Base-by-base conservation (phyloP, 2,797 vertebrate species). In the Artibeus lituratus region DNA sequence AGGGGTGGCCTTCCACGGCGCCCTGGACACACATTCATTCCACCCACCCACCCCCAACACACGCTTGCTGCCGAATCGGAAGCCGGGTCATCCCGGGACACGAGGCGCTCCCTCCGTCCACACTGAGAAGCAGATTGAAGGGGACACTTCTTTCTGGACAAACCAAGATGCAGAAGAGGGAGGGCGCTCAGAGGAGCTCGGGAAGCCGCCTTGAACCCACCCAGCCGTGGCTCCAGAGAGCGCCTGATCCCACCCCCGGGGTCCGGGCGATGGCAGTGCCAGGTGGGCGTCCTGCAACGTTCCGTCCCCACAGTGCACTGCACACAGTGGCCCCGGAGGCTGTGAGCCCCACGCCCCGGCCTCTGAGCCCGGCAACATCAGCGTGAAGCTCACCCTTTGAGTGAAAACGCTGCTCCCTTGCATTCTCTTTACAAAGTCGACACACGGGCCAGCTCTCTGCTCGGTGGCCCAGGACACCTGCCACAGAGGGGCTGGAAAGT, bases 141-240 rank as follows among this genome's bases (percentile, higher is more conserved):
- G 70, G 16, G 32, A 26, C 6, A 9, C 47, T 73, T 65, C 32
- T 55, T 37, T 26, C 4, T 67, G 0, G 59, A 39, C 42, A 72
- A 67, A 76, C 3, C n/a, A 39, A 51, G 9, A 80, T 6, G 74
- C 51, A 16, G 80, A 19, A 3, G 8, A 42, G 21, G 2, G 8
- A 42, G 21, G 2, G 16, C 2, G 2, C 3, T 70, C 4, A 2
- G 1, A 47, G 42, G 70, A 42, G 3, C 9, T n/a, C 22, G 11
- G 76, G 22, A 90, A 29, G 18, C 22, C 15, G 4, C 29, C 10
- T 39, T 1, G 12, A 65, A 35, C 22, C 32, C 12, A 53, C 10
- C 21, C 37, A n/a, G 19, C 19, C 26, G 1, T 26, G 21, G 2
- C 59, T 70, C 9, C 10, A 22, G 1, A 42, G 9, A 59, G 39